Conservation (phyloP, 1,140 invertebrate genomes). For the Solenopsis fugax region DNA sequence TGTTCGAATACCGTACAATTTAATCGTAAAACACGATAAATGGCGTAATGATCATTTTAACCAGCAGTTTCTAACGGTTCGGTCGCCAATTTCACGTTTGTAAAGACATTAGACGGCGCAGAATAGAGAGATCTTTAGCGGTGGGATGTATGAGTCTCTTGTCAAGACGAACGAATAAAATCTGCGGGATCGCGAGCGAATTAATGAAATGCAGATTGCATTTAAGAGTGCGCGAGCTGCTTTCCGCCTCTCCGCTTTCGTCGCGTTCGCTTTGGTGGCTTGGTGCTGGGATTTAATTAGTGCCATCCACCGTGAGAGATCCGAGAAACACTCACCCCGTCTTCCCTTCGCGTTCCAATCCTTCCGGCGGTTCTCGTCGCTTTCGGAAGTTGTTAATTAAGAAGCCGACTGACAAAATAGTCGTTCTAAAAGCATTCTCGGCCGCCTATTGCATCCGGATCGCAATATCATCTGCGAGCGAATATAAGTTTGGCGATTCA, state of each 20-base stretch:
- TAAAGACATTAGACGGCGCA: slow-evolving; percentile 55
- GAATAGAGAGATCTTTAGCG: slow-evolving; percentile 51
- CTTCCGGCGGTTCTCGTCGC: slow-evolving; percentile 65
- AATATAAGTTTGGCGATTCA: slow-evolving; percentile 65
- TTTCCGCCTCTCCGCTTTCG: slow-evolving; percentile 74
- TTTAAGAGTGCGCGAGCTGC: slow-evolving; percentile 79
- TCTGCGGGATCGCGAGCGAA: slow-evolving; percentile 75
- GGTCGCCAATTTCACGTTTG: slow-evolving; percentile 23
- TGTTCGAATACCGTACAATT: background rate
- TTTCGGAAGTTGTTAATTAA: slow-evolving; percentile 78
- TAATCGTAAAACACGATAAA: slow-evolving; percentile 13
- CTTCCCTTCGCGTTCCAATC: slow-evolving; percentile 34
- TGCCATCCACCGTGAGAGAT: slow-evolving; percentile 80
- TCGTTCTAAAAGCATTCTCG: slow-evolving; percentile 65
- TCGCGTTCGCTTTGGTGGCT: slow-evolving; percentile 77
- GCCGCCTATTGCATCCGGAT: slow-evolving; percentile 30
- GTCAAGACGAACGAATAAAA: slow-evolving; percentile 69
- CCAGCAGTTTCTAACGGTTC: slow-evolving; percentile 25
- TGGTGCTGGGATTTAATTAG: slow-evolving; percentile 83
- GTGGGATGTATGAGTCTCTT: slow-evolving; percentile 7
- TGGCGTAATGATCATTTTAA: slow-evolving; percentile 9
- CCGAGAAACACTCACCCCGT: slow-evolving; percentile 63
- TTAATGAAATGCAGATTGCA: slow-evolving; percentile 84
- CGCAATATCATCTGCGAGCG: slow-evolving; percentile 48
- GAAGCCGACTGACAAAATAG: slow-evolving; percentile 73